Evolutionary conservation across 2,888 invertebrate genomes (phyloP), one percentile per base, ranked within the genome.

Genomic region (Andrena fulva): DNA sequence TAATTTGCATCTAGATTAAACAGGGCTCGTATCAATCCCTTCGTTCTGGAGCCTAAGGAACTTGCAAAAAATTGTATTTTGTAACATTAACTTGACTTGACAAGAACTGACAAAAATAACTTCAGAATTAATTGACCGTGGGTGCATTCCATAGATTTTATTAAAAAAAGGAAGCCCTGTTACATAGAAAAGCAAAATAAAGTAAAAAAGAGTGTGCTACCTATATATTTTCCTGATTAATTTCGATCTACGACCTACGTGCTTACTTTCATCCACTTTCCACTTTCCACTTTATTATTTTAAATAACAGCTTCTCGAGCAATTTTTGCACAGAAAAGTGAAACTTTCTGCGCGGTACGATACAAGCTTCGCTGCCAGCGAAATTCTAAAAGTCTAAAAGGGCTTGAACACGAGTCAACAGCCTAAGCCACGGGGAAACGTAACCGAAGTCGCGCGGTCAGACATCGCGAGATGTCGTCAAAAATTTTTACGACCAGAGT

Each of bases 401-500:
- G 10, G 7, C 48, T 35, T 48, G n/a, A 16, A 50, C 50, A 27
- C 33, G 4, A 33, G 31, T 72, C 66, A 59, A 72, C 10, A 12
- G 31, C 48, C 29, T 59, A 24, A 24, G 33, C 64, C 48, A 24
- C 35, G 42, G 20, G 31, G 48, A 56, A 48, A 66, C 66, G 6
- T 35, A 74, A 48, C 66, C 24, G 66, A 66, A 66, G 5, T 20
- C 16, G 27, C 2, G 31, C 59, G 10, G 29, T 48, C 29, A 66
- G 59, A 8, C 24, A 35, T 73, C 35, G 48, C 66, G 35, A 72
- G 72, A 59, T 35, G 72, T 60, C 77, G 29, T 35, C 10, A 72
- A 66, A 50, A 29, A 29, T 77, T 76, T 76, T 73, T 62, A 67
- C 56, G 50, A 10, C 27, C 27, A 16, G 16, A 29, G 59, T 64